Conservation (phyloP, 2,113 vertebrate genomes). For the Tylochromis polylepis region DNA sequence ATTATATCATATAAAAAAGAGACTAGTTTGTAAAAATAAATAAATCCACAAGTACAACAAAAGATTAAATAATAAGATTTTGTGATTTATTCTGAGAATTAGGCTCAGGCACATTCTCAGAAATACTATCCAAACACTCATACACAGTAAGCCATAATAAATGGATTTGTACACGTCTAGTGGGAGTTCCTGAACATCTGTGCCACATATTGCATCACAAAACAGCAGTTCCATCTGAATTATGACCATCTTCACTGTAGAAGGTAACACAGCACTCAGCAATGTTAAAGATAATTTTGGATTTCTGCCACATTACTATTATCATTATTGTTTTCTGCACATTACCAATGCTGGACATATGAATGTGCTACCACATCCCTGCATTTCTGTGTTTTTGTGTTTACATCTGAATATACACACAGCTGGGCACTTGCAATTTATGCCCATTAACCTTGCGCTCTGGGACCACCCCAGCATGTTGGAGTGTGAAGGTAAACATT, state of each 20-base stretch:
- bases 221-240: conserved; percentile 53
- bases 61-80: not conserved
- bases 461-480: conserved; percentile 41
- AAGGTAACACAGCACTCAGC: conserved; percentile 3
- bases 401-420: conserved; percentile 12
- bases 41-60: not conserved
- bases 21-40: not conserved
- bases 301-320: not conserved
- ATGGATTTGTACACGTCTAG: conserved; percentile 31
- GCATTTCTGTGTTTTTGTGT: not conserved
- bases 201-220: conserved; percentile 63
- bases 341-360: not conserved
- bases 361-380: not conserved
- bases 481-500: conserved; percentile 66
- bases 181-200: conserved; percentile 63
- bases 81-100: not conserved
- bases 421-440: conserved; percentile 29
- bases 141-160: conserved; percentile 35
- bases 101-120: conserved; percentile 8
- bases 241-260: conserved; percentile 36
- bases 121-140: conserved; percentile 27
- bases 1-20: not conserved
- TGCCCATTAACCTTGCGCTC: conserved; percentile 33
- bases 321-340: not conserved
- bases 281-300: not conserved